These are phyloP conservation scores for Falco rusticolus DNA, from an alignment of 2,797 vertebrate species.

Conservation along the genomic window DNA sequence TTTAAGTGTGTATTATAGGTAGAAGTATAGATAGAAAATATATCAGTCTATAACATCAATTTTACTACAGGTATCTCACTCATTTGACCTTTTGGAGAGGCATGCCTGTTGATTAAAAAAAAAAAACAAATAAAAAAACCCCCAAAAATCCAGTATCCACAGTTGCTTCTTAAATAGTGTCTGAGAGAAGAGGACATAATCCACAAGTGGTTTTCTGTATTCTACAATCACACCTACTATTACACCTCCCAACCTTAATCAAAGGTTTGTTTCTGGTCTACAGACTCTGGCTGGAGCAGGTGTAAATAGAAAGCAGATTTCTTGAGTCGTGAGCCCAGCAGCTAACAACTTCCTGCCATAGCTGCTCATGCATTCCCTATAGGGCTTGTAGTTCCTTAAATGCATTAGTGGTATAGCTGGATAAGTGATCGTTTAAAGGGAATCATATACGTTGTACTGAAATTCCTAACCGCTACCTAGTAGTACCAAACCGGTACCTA, in stretches of 20 bases:
- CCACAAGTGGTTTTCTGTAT: neutral
- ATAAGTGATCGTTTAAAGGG: neutral
- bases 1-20: neutral
- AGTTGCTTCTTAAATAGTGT: neutral
- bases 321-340: neutral
- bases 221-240: neutral
- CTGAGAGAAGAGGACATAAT: neutral
- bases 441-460: neutral
- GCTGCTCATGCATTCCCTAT: neutral
- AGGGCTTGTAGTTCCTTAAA: neutral
- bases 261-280: neutral
- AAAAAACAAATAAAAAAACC: neutral
- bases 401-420: neutral
- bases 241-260: neutral
- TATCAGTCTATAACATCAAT: neutral
- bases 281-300: slow-evolving; percentile 1
- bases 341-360: slow-evolving; percentile 27
- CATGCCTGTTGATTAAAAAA: neutral
- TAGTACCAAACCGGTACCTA: neutral
- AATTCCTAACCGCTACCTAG: neutral
- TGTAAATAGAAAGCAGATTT: slow-evolving; percentile 61
- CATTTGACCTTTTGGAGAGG: neutral
- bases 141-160: neutral
- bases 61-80: neutral
- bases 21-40: neutral